A percentile compares a stretch with the other conserved stretches of the same genome.
These are phyloP conservation scores for Dascyllus trimaculatus DNA, from an alignment of 2,113 vertebrate genomes.

Conservation along the genomic window DNA sequence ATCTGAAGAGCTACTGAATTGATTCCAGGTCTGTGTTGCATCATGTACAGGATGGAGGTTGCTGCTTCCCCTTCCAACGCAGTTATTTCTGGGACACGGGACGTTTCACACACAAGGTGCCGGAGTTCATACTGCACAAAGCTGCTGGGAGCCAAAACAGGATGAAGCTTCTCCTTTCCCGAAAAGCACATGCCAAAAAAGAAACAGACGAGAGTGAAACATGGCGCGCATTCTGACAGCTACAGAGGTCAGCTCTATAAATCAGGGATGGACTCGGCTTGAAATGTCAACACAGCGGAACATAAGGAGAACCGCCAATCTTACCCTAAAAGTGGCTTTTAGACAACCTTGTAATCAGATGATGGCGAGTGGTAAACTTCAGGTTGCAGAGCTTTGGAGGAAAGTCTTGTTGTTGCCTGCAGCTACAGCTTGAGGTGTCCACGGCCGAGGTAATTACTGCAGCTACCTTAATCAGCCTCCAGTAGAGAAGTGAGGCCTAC, in stretches of 20 bases:
- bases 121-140: constrained; percentile 52
- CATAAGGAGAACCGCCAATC: not conserved
- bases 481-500: not conserved
- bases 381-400: not conserved
- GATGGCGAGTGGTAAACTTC: not conserved
- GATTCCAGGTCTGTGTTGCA: constrained; percentile 19
- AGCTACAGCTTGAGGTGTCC: not conserved
- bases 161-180: constrained; percentile 9
- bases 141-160: constrained; percentile 48
- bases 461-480: no score
- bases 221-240: not conserved
- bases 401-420: not conserved
- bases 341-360: not conserved
- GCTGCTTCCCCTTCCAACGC: constrained; percentile 13
- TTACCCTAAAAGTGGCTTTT: not conserved
- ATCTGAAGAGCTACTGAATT: constrained; percentile 22
- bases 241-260: constrained; percentile 16
- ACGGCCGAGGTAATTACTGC: not conserved
- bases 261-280: constrained; percentile 24
- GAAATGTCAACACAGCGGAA: constrained; percentile 5
- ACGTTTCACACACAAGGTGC: constrained; percentile 42
- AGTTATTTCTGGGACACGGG: constrained; percentile 26
- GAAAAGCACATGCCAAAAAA: constrained; percentile 28
- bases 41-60: constrained; percentile 31
- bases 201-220: constrained; percentile 19